Percentiles rank a stretch among this genome's conserved stretches.
These are phyloP conservation scores for Elysia chlorotica DNA, from an alignment of 1,140 invertebrate genomes.

Conservation along the genomic window DNA sequence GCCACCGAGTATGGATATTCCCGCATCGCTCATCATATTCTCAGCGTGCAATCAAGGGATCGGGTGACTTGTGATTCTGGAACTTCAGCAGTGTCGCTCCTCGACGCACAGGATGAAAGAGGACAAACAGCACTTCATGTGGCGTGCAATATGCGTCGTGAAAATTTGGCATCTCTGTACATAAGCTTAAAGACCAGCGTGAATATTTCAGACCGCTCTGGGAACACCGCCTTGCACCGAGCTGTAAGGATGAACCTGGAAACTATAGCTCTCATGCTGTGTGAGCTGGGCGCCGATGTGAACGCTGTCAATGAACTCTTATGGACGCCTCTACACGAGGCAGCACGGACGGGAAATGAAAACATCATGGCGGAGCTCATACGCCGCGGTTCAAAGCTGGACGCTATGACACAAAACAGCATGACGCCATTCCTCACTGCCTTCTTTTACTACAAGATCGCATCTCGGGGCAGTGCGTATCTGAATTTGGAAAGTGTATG, in stretches of 20 bases:
- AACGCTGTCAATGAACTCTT: conserved; percentile 37
- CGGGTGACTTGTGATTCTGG: neutral
- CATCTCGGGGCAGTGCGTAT: conserved; percentile 36
- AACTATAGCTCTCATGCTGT: conserved; percentile 40
- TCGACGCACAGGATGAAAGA: conserved; percentile 42
- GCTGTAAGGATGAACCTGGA: conserved; percentile 49
- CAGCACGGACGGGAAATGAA: conserved; percentile 48
- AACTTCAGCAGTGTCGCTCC: conserved; percentile 5
- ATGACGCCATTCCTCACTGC: conserved; percentile 51
- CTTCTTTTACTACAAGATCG: conserved; percentile 52
- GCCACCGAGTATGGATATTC: conserved; percentile 48
- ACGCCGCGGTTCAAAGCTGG: conserved; percentile 40
- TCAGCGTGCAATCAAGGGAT: neutral
- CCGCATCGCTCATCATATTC: conserved; percentile 34
- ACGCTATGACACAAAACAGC: conserved; percentile 39
- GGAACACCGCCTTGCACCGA: conserved; percentile 48
- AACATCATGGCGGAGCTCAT: conserved; percentile 41
- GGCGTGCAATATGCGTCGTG: conserved; percentile 45
- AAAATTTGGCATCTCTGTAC: conserved; percentile 42
- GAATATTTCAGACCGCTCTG: conserved; percentile 35
- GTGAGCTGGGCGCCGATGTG: conserved; percentile 43
- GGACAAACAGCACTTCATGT: conserved; percentile 48
- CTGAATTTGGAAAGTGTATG: conserved; percentile 39
- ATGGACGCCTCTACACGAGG: conserved; percentile 55
- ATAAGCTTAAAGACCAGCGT: conserved; percentile 38